These are phyloP conservation scores for Ericerus pela DNA, from an alignment of 1,140 invertebrate species.

Conservation along the genomic window DNA sequence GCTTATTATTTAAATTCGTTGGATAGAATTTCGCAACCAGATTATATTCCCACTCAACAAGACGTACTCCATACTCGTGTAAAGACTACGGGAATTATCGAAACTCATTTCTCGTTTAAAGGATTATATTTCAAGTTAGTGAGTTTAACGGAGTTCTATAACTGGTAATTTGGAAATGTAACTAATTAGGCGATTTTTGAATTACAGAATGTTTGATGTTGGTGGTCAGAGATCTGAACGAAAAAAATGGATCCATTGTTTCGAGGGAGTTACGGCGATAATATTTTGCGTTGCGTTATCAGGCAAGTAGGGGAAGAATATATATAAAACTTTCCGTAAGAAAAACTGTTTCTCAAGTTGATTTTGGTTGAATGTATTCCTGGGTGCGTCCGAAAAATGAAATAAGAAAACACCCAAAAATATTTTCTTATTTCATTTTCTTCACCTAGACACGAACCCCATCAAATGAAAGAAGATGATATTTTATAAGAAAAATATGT, in stretches of 20 bases:
- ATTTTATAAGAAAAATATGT: too few species aligned
- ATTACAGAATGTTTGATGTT: slow-evolving; percentile 77
- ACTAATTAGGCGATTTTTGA: too few species aligned
- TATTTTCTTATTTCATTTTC: too few species aligned
- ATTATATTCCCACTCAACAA: slow-evolving; percentile 82
- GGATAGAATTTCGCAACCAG: slow-evolving; percentile 59
- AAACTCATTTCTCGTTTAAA: slow-evolving; percentile 86
- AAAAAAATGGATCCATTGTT: slow-evolving; percentile 96
- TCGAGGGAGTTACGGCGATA: slow-evolving; percentile 88
- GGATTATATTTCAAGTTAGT: slow-evolving; percentile 77
- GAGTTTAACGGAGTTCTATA: neutral
- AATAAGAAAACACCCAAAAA: too few species aligned
- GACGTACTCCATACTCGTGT: slow-evolving; percentile 84
- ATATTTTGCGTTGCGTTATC: slow-evolving; percentile 92
- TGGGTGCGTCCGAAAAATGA: too few species aligned
- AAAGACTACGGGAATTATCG: slow-evolving; percentile 88
- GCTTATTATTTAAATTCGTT: slow-evolving; percentile 77
- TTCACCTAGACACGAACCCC: too few species aligned
- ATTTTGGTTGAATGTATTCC: too few species aligned
- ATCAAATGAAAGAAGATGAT: too few species aligned
- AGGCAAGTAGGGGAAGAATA: slow-evolving; percentile 37
- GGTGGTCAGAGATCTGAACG: slow-evolving; percentile 85
- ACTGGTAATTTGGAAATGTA: neutral
- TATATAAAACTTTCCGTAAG: too few species aligned
- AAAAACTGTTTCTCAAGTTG: too few species aligned